Base-by-base conservation (phyloP, 2,888 invertebrate species). In the Callinectes sapidus region DNA sequence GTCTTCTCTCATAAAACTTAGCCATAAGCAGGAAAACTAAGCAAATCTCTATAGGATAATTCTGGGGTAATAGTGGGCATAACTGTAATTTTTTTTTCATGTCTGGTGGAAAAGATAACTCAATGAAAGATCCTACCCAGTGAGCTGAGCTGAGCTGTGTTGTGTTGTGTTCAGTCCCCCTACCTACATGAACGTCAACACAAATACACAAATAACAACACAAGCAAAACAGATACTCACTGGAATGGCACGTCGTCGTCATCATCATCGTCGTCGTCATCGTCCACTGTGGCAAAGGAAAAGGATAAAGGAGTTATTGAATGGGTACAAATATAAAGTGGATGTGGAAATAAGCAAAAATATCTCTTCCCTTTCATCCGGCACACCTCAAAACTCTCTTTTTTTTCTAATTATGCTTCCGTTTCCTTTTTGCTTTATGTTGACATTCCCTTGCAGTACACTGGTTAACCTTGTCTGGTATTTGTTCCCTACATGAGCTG, bases 221-320 rank as follows among this genome's bases (percentile, higher is more conserved):
- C 5, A n/a, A 10, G 55, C n/a, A 54, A 54, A 10, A 39, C 16
- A 18, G 86, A 18, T 81, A 93, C 94, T 94, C 90, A 94, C 94
- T 93, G 94, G 93, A 94, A 93, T 54, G 92, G 91, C 28, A 77
- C 90, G 32, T 93, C 92, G 71, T 94, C 94, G 61, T 94, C 94
- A 13, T 94, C 95, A 42, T 94, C 94, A 35, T 95, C 95, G 35
- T 95, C 94, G 35, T 95, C 94, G 71, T 94, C 94, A 10, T 94
- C 94, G 61, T 94, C 94, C 89, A 93, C 94, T 94, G 93, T 81
- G 81, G 48, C 87, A 48, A 87, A 35, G 87, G 18, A 42, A 54
- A 13, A 55, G 35, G 14, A 35, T 0, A 28, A 18, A 71, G 10
- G 35, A 42, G 39, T 54, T 55, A 18, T 48, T 90, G 28, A 71